These are phyloP conservation scores for Sphaerodactylus townsendi DNA, from an alignment of 2,113 vertebrate species.

Conservation along the genomic window DNA sequence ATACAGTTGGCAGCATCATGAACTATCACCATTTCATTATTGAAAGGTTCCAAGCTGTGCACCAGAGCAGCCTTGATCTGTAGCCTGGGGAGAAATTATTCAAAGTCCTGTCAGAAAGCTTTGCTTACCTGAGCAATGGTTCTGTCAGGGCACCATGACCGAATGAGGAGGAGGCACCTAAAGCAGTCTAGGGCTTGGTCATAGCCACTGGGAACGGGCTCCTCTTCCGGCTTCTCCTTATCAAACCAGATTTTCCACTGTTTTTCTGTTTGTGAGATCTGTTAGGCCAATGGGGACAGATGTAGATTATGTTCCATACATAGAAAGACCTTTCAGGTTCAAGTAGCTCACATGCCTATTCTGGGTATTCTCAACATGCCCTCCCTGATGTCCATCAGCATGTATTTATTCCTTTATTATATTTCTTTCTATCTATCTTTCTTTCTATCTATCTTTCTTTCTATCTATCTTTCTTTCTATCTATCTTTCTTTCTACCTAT, in stretches of 20 bases:
- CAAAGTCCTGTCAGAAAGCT: neutral
- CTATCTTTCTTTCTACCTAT: no score
- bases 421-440: no score
- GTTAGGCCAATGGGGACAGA: conserved; percentile 42
- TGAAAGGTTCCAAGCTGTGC: neutral
- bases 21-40: neutral
- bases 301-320: neutral
- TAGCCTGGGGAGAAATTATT: neutral
- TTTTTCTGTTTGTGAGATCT: conserved; percentile 91
- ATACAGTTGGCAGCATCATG: neutral
- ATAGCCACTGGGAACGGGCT: conserved; percentile 86
- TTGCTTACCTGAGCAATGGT: conserved; percentile 90
- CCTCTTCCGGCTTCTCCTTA: conserved; percentile 93
- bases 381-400: neutral
- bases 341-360: neutral
- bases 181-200: conserved; percentile 90
- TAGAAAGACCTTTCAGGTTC: neutral
- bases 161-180: conserved; percentile 88
- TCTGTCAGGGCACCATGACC: conserved; percentile 96
- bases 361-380: neutral
- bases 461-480: no score
- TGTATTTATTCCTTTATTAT: no score
- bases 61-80: neutral
- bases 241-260: conserved; percentile 97
- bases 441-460: no score